Percentiles rank a stretch among this genome's conserved stretches.
Conservation (phyloP, 2,888 invertebrate species). For the Eueremaeus valkanovi region DNA sequence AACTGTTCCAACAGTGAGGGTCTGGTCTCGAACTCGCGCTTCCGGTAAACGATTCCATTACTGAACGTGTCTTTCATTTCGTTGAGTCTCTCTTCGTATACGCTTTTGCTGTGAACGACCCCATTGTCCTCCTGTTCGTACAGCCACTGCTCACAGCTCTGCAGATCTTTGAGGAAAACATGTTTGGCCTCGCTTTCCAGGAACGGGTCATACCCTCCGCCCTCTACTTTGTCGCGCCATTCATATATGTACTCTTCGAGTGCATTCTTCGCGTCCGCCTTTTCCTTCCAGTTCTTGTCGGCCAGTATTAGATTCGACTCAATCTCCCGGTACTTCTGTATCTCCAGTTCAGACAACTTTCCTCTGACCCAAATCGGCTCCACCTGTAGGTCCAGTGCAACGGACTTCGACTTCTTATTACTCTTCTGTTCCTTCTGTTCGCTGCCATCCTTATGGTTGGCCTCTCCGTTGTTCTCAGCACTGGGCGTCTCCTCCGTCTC, state of each 20-base stretch:
- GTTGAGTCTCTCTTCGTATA: conserved; percentile 59
- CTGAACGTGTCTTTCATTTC: conserved; percentile 53
- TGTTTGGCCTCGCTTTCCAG: conserved; percentile 49
- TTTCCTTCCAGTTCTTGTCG: conserved; percentile 88
- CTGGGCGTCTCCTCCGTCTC: conserved; percentile 41
- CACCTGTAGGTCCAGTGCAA: conserved; percentile 46
- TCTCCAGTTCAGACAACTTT: conserved; percentile 59
- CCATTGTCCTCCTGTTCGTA: conserved; percentile 98
- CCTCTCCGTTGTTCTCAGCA: background rate
- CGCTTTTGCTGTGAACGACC: conserved; percentile 78
- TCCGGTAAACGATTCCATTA: conserved; percentile 34
- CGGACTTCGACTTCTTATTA: conserved; percentile 53
- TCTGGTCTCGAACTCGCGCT: conserved; percentile 39
- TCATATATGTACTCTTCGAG: conserved; percentile 98
- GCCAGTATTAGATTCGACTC: conserved; percentile 74
- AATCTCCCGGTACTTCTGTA: conserved; percentile 51
- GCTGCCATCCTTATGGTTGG: conserved; percentile 26
- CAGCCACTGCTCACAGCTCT: conserved; percentile 89
- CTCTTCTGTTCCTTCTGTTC: conserved; percentile 48
- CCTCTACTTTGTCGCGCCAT: conserved; percentile 72
- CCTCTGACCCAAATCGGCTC: conserved; percentile 38
- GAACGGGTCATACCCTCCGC: conserved; percentile 41
- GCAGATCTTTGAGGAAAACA: conserved; percentile 59
- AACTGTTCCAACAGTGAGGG: conserved; percentile 39
- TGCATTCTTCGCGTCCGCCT: conserved; percentile 91